Evolutionary conservation across 2,113 vertebrate genomes (phyloP).

Genomic region (Nipponia nippon): DNA sequence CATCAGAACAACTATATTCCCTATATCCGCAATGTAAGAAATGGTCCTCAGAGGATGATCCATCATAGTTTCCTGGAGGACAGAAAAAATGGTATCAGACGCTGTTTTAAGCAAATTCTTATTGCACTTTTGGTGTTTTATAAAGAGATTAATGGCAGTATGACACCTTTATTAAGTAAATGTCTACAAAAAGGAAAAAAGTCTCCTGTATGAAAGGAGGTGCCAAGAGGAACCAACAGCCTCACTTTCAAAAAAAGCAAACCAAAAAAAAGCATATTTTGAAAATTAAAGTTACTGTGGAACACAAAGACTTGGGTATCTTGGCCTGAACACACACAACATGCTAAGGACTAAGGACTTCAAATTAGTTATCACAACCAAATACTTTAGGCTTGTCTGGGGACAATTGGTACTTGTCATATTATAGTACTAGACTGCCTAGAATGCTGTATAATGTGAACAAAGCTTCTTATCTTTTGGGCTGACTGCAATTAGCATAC

Average conservation of each 20-base stretch:
- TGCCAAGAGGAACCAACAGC: not conserved
- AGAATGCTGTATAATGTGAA: not conserved
- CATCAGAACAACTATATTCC: slow-evolving; percentile 91
- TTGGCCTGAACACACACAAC: not conserved
- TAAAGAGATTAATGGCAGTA: not conserved
- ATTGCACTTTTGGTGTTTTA: not conserved
- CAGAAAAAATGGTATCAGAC: not conserved
- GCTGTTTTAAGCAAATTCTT: not conserved
- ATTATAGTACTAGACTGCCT: not conserved
- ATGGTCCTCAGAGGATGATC: slow-evolving; percentile 89
- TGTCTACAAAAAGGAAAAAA: not conserved
- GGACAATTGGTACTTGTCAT: not conserved
- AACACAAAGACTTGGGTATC: not conserved
- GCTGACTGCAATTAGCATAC: not conserved
- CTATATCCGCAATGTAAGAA: slow-evolving; percentile 92
- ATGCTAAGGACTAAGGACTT: not conserved
- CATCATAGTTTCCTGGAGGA: slow-evolving; percentile 87
- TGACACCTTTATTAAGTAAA: not conserved
- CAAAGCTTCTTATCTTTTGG: not conserved
- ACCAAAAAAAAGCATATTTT: not conserved
- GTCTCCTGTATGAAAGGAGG: not conserved
- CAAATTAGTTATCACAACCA: not conserved
- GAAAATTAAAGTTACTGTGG: not conserved
- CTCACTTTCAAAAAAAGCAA: not conserved
- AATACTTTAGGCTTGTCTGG: not conserved